Percentiles rank a stretch among this genome's conserved stretches.
Conservation (phyloP, 2,888 invertebrate genomes). For the Ornithoptera alexandrae region DNA sequence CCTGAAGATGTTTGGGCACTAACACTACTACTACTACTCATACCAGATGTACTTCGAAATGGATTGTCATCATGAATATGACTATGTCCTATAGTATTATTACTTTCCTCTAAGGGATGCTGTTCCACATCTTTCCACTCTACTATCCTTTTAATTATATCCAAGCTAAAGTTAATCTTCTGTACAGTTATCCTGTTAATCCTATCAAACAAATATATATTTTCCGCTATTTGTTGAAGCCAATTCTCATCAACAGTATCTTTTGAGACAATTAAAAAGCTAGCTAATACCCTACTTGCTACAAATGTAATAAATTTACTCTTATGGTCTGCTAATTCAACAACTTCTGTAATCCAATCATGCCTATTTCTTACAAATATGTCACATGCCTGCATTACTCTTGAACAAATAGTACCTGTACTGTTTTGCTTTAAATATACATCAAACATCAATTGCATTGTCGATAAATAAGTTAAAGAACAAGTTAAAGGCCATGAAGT, state of each 20-base stretch:
- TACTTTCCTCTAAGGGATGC: conserved; percentile 88
- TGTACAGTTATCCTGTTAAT: conserved; percentile 83
- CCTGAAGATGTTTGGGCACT: conserved; percentile 44
- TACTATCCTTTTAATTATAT: conserved; percentile 91
- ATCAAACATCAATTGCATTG: conserved; percentile 90
- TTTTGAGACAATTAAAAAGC: conserved; percentile 91
- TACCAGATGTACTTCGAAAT: conserved; percentile 64
- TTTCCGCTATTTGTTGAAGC: conserved; percentile 88
- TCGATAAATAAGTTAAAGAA: conserved; percentile 88
- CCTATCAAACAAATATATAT: conserved; percentile 83
- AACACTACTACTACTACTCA: conserved; percentile 43
- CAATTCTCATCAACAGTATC: conserved; percentile 89
- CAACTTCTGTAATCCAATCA: conserved; percentile 90
- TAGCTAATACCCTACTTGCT: conserved; percentile 88
- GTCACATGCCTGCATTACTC: conserved; percentile 89
- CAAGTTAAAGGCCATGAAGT: conserved; percentile 71
- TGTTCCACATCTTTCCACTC: conserved; percentile 92
- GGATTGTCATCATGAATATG: conserved; percentile 72
- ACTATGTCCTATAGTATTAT: conserved; percentile 58
- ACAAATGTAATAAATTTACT: conserved; percentile 91
- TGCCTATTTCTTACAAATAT: conserved; percentile 89
- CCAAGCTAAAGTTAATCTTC: conserved; percentile 90
- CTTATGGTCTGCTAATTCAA: conserved; percentile 87
- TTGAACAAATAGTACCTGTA: conserved; percentile 89
- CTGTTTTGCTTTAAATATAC: conserved; percentile 91